Conservation (phyloP, 2,888 invertebrate genomes). For the Sialis lutaria region DNA sequence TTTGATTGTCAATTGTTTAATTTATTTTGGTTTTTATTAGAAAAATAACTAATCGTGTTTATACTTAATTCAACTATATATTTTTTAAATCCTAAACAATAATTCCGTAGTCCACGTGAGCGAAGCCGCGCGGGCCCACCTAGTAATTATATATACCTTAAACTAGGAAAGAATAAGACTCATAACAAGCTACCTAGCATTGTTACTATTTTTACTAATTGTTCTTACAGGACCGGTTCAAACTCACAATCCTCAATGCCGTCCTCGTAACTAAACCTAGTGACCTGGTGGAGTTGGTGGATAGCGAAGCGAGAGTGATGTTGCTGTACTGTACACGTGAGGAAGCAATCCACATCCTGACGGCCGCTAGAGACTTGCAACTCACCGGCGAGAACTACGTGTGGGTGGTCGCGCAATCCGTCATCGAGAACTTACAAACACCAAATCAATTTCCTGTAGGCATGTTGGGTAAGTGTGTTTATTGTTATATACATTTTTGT, state of each 20-base stretch:
- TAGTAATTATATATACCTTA: too few relatives aligned
- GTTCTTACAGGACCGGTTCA: slow-evolving; percentile 37
- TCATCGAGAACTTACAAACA: slow-evolving; percentile 65
- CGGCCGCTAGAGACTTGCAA: slow-evolving; percentile 54
- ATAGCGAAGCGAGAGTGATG: slow-evolving; percentile 85
- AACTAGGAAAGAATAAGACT: too few relatives aligned
- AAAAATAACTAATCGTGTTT: too few relatives aligned
- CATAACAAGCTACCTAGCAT: too few relatives aligned
- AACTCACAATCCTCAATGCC: slow-evolving; percentile 74
- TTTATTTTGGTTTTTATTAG: too few relatives aligned
- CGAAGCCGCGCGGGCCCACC: too few relatives aligned
- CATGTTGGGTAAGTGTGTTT: slow-evolving; percentile 61
- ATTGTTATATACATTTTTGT: not conserved
- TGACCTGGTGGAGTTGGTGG: slow-evolving; percentile 66
- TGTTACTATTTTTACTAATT: slow-evolving; percentile 1
- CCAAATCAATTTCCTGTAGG: slow-evolving; percentile 73
- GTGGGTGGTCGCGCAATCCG: slow-evolving; percentile 93
- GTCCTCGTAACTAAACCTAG: slow-evolving; percentile 62
- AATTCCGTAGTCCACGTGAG: too few relatives aligned
- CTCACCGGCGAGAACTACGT: slow-evolving; percentile 85
- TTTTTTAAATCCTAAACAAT: too few relatives aligned
- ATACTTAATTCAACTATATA: too few relatives aligned
- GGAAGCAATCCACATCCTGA: slow-evolving; percentile 70
- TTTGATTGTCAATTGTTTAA: too few relatives aligned
- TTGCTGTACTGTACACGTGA: slow-evolving; percentile 77